Base-by-base conservation (phyloP, 2,888 invertebrate genomes). In the Conus canariensis region DNA sequence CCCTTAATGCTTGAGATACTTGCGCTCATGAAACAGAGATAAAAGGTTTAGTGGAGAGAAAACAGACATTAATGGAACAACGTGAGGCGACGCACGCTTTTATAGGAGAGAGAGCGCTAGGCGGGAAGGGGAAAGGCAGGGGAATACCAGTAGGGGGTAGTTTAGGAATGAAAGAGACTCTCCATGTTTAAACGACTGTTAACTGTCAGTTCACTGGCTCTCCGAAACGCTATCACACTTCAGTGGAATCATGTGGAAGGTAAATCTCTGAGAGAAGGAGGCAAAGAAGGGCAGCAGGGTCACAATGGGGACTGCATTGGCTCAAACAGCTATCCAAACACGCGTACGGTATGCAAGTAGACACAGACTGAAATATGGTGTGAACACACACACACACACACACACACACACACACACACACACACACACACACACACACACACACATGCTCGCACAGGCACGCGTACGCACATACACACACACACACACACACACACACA, bases 401-500 rank as follows among this genome's bases (percentile, higher is more conserved):
- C 77, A 77, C 30, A 77, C 77, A 77, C 30, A 80, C 77, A 12
- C 77, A 12, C 77, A 12, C 77, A 12, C 77, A 12, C 77, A 12
- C 77, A 30, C 77, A 80, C 30, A 80, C 30, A 80, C 77, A 80
- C 77, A 80, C 77, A 80, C 56, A 58, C 56, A 83, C 19, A 58
- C 82, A 83, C 82, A 83, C 82, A 83, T 56, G 56, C 82, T 22
- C 82, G 3, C 77, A 58, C 58, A 82, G 19, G 56, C 45, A 82
- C 58, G 16, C 45, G 12, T 58, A 56, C 56, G 45, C 82, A 82
- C 82, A 82, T 58, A 82, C 82, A 82, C 82, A 82, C 82, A 82
- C 82, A 82, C 82, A 82, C 82, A 56, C 25, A 82, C 19, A 56
- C 56, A 82, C 82, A 82, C 82, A 82, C 82, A 56, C 56, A 56